Base-by-base conservation (phyloP, 2,888 invertebrate genomes). In the Ceramica pisi region DNA sequence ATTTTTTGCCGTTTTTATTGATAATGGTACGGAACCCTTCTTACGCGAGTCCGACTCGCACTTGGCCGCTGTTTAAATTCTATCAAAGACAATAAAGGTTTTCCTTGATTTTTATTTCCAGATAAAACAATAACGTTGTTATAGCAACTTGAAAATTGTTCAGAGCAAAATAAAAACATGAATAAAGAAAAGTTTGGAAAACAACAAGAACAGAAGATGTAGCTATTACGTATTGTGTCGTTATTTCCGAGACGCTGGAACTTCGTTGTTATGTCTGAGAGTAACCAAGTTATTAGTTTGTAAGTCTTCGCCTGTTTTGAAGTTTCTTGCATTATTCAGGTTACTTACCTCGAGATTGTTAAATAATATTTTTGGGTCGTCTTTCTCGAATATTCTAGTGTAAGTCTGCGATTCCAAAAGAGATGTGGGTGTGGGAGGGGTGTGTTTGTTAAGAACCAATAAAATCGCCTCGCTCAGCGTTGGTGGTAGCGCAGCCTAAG, bases 201-300 rank as follows among this genome's bases (percentile, higher is more conserved):
- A 72, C 46, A 76, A 71, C 19, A 48, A 72, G 38, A 67, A 79
- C 62, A 66, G 62, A 60, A 66, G 62, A 60, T 55, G 62, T 72
- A 65, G 41, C 61, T 57, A 72, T 77, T 67, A 80, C 67, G 62
- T 74, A 74, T 63, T 59, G 62, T 80, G 41, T 67, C 62, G 48
- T 62, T 50, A 73, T 73, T 66, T 44, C 16, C 16, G 38, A 62
- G n/a, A 38, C 41, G 50, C 26, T 7, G 10, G 23, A 79, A 63
- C 59, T 73, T 73, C 26, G 26, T 74, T 67, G 26, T 74, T 63
- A 21, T 56, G 62, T 62, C 67, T 44, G 57, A 63, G 31, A 4
- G 64, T 7, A 51, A 48, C 31, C 19, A 62, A 50, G 62, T 79
- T 44, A 66, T 48, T 38, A 1, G 16, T 75, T 57, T 41, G 26